A percentile compares a stretch with the other conserved stretches of the same genome.
Evolutionary conservation across 2,888 invertebrate genomes (phyloP).

Genomic region (Patella ulyssiponensis): DNA sequence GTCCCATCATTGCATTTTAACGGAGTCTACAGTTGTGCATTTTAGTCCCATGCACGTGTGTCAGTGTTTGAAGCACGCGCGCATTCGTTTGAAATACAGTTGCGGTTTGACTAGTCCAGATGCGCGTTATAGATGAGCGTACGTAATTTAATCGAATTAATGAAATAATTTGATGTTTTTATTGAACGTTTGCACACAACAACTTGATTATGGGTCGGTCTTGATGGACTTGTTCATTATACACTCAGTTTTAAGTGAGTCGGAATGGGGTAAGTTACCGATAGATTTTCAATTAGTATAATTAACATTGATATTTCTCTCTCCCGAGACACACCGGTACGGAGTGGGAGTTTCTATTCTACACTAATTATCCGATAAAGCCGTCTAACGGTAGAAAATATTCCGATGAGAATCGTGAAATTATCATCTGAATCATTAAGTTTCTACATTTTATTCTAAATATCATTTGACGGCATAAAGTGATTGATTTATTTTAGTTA

Average conservation of each 20-base stretch:
- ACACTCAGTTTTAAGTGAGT: neutral
- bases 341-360: too few relatives aligned
- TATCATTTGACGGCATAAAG: too few relatives aligned
- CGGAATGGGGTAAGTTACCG: neutral
- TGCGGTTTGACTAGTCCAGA: neutral
- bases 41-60: neutral
- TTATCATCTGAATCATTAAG: too few relatives aligned
- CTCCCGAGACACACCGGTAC: too few relatives aligned
- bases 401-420: too few relatives aligned
- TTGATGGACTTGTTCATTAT: slow-evolving; percentile 11
- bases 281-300: too few relatives aligned
- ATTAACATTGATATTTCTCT: too few relatives aligned
- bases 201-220: neutral
- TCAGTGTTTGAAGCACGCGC: neutral
- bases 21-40: slow-evolving; percentile 4
- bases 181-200: neutral
- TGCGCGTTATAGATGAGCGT: slow-evolving; percentile 2
- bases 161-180: neutral
- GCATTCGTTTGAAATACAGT: neutral
- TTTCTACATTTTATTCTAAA: too few relatives aligned
- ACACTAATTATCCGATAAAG: too few relatives aligned
- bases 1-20: neutral
- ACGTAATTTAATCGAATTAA: neutral
- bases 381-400: too few relatives aligned
- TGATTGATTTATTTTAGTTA: too few relatives aligned